Evolutionary conservation across 2,888 invertebrate species (phyloP).

Genomic region (Caenorhabditis wallacei): DNA sequence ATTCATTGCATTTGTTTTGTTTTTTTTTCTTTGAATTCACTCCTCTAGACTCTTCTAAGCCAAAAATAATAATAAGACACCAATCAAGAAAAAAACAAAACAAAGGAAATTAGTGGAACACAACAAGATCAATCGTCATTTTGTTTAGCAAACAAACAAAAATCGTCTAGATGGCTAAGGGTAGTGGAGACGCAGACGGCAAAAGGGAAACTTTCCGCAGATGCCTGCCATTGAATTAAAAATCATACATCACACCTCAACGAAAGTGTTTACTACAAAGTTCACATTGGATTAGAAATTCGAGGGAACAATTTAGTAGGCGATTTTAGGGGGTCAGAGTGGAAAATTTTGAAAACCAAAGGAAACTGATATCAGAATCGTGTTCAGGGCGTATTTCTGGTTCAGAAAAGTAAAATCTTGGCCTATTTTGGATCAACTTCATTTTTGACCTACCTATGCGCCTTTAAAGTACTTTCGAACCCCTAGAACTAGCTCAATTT

Average conservation of each 20-base stretch:
- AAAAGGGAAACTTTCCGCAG: neutral
- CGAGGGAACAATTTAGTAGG: too few species aligned
- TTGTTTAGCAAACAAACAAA: conserved; percentile 17
- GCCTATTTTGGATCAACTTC: too few species aligned
- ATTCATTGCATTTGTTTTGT: too few species aligned
- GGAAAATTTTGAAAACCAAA: neutral
- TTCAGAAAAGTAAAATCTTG: too few species aligned
- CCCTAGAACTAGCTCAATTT: too few species aligned
- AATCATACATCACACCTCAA: conserved; percentile 7
- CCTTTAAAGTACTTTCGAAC: too few species aligned
- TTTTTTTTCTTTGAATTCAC: too few species aligned
- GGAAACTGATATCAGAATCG: too few species aligned
- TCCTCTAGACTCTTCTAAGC: too few species aligned
- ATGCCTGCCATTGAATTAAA: conserved; percentile 1
- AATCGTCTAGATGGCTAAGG: neutral
- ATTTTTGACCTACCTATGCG: too few species aligned
- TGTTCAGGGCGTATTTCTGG: too few species aligned
- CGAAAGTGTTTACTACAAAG: neutral
- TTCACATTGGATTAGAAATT: neutral
- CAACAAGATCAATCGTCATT: conserved; percentile 19
- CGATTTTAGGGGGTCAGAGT: too few species aligned
- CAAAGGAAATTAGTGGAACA: neutral
- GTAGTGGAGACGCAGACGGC: neutral
- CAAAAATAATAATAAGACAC: neutral
- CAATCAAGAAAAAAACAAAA: conserved; percentile 1